A percentile compares a stretch with the other conserved stretches of the same genome.
phyloP scores from a whole-genome alignment of 2,888 invertebrate species.

The Drosophila meridiana region DNA sequence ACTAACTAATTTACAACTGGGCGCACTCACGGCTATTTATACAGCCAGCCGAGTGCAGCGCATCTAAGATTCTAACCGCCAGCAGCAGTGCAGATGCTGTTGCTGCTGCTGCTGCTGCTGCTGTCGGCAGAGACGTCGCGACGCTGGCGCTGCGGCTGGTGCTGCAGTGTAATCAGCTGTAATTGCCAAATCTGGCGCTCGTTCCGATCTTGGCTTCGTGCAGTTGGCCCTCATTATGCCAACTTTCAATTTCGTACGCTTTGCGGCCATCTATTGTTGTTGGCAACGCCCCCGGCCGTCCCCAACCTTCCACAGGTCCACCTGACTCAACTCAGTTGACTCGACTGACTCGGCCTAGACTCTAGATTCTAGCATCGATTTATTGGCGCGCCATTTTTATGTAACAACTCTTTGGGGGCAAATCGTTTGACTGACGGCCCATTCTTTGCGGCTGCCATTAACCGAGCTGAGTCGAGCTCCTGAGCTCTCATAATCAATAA shows the following conservation, averaged over 20 bases:
- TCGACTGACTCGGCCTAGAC: constrained; percentile 2
- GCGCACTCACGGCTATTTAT: constrained; percentile 71
- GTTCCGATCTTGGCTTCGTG: constrained; percentile 29
- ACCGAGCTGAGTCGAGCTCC: constrained; percentile 27
- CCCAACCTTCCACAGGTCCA: constrained; percentile 16
- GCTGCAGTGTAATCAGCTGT: constrained; percentile 69
- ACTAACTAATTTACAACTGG: constrained; percentile 72
- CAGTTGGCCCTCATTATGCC: constrained; percentile 62
- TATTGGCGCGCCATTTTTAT: constrained; percentile 65
- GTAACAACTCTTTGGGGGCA: constrained; percentile 50
- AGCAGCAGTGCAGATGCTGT: constrained; percentile 30
- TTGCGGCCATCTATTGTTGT: constrained; percentile 31
- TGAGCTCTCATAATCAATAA: constrained; percentile 25
- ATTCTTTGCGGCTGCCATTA: constrained; percentile 50
- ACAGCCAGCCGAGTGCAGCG: constrained; percentile 44
- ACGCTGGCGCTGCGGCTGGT: not conserved
- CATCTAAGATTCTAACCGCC: constrained; percentile 66
- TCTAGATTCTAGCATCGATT: constrained; percentile 40
- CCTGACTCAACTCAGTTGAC: constrained; percentile 29
- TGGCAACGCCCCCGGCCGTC: constrained; percentile 26
- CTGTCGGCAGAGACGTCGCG: not conserved
- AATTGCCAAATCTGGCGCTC: constrained; percentile 69
- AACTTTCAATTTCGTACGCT: constrained; percentile 75
- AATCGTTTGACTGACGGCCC: constrained; percentile 59
- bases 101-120: constrained; percentile 14